phyloP scores from a whole-genome alignment of 2,113 vertebrate species.

The Coptodon rendalli region DNA sequence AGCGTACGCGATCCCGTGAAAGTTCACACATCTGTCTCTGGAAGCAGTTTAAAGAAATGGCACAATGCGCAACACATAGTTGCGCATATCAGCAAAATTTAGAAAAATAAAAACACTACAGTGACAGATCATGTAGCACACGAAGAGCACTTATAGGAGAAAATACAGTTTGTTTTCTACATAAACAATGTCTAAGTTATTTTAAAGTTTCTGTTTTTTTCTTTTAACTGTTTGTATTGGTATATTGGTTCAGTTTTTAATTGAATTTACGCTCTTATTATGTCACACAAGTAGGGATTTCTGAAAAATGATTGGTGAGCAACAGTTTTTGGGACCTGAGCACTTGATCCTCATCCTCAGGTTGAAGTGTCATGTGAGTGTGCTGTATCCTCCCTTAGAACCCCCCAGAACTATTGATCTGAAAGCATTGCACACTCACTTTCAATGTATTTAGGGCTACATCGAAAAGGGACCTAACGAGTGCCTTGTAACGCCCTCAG shows the following conservation, averaged over 20 bases:
- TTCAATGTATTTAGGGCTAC: not conserved
- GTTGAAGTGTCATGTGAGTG: not conserved
- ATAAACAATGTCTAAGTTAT: not conserved
- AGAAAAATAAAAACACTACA: not conserved
- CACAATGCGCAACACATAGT: not conserved
- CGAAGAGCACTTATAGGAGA: not conserved
- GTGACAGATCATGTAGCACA: not conserved
- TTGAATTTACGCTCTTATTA: not conserved
- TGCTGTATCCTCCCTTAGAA: not conserved
- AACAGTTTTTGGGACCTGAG: not conserved
- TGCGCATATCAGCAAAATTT: not conserved
- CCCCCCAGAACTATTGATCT: fast-evolving
- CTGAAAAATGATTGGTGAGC: not conserved
- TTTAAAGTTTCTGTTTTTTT: not conserved
- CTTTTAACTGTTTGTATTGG: fast-evolving
- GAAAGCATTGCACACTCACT: not conserved
- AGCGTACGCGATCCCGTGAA: not conserved
- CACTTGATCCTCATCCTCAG: not conserved
- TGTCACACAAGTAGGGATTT: not conserved
- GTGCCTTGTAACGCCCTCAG: not conserved
- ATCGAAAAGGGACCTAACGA: not conserved
- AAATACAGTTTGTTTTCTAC: not conserved
- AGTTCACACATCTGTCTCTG: not conserved
- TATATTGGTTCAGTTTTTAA: not conserved
- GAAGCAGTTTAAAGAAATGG: not conserved